Conservation (phyloP, 92 coral and sea anemone species). For the Micromussa lordhowensis region DNA sequence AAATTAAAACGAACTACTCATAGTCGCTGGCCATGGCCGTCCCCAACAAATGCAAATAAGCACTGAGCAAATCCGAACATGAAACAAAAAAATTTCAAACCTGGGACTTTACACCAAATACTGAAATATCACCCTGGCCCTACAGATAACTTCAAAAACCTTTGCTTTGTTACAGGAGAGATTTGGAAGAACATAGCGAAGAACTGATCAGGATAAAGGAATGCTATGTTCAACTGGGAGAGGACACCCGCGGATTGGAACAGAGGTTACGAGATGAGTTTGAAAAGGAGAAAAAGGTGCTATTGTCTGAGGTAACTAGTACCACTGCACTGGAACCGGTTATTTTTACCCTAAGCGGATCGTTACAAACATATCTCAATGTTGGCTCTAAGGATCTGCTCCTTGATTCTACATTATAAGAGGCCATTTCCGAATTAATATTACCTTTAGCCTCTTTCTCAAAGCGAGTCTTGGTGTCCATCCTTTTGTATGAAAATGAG, state of each 20-base stretch:
- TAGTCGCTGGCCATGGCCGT: no score
- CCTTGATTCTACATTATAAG: not conserved
- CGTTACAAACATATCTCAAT: not conserved
- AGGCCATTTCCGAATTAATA: no score
- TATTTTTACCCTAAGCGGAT: not conserved
- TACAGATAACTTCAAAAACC: not conserved
- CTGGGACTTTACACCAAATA: no score
- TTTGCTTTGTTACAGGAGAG: conserved; percentile 60
- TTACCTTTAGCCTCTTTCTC: no score
- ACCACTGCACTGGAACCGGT: no score
- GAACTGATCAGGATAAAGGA: conserved; percentile 94
- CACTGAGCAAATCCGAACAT: no score
- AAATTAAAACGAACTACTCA: no score
- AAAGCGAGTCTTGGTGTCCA: no score
- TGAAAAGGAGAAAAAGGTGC: conserved; percentile 70
- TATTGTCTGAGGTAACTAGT: conserved; percentile 64
- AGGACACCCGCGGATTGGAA: conserved; percentile 84
- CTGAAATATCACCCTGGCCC: not conserved
- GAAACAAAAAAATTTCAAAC: no score
- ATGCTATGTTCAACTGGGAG: conserved; percentile 88
- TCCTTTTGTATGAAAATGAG: no score
- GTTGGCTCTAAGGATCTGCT: not conserved
- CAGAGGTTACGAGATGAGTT: conserved; percentile 75
- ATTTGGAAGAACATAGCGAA: conserved; percentile 70
- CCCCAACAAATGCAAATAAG: no score